A percentile compares a stretch with the other conserved stretches of the same genome.
These are phyloP conservation scores for Colostygia pectinataria DNA, from an alignment of 2,888 invertebrate genomes.

Conservation along the genomic window DNA sequence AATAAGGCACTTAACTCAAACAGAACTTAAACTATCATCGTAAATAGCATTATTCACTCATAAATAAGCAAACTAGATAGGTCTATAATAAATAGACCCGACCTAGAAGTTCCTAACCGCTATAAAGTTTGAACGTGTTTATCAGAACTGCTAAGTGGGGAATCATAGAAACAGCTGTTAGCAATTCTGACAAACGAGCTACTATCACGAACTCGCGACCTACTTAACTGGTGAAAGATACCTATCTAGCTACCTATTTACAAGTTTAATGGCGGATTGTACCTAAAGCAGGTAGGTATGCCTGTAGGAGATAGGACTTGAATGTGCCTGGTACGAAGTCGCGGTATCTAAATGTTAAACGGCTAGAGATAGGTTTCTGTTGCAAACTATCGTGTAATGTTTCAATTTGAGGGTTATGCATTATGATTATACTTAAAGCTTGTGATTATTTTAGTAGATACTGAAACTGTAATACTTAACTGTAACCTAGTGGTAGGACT, in stretches of 20 bases:
- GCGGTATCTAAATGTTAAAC: slow-evolving; percentile 12
- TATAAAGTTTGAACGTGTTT: slow-evolving; percentile 42
- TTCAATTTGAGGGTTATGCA: slow-evolving; percentile 8
- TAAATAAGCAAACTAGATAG: background rate
- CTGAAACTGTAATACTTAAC: background rate
- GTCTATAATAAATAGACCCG: background rate
- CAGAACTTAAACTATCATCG: no score
- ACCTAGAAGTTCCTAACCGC: slow-evolving; percentile 16
- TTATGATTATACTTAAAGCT: background rate
- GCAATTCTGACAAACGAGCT: slow-evolving; percentile 50
- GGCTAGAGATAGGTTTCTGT: slow-evolving; percentile 6
- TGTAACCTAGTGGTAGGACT: no score
- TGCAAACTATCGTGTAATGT: slow-evolving; percentile 9
- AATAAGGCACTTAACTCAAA: slow-evolving; percentile 25
- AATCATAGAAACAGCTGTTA: slow-evolving; percentile 29
- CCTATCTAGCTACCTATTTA: slow-evolving; percentile 18
- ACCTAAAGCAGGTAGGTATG: slow-evolving; percentile 2
- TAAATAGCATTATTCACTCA: background rate
- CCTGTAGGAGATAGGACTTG: slow-evolving; percentile 12
- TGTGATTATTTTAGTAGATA: background rate
- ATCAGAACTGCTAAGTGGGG: slow-evolving; percentile 33
- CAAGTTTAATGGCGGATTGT: no score
- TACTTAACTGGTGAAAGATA: slow-evolving; percentile 49
- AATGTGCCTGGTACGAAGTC: slow-evolving; percentile 29
- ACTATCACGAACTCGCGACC: slow-evolving; percentile 58